phyloP scores from a whole-genome alignment of 1,140 invertebrate genomes.

The Geopemphigus sp. region DNA sequence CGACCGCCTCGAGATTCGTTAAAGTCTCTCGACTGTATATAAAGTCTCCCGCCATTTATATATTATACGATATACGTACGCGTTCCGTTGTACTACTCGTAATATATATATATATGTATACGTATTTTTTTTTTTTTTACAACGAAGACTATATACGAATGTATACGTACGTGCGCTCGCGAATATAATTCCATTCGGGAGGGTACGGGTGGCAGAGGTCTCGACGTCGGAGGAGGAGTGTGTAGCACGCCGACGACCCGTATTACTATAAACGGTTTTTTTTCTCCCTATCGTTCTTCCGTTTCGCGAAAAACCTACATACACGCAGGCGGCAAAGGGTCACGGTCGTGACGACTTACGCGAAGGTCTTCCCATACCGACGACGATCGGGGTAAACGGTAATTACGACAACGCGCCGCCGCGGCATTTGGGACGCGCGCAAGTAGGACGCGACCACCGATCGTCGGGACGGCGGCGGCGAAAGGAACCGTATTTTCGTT shows the following conservation, averaged over 20 bases:
- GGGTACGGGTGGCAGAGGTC: neutral
- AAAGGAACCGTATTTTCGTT: no score
- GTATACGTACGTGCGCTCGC: neutral
- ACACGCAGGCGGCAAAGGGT: slow-evolving; percentile 13
- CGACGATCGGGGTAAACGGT: slow-evolving; percentile 27
- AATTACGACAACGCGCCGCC: slow-evolving; percentile 35
- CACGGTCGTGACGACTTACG: slow-evolving; percentile 24
- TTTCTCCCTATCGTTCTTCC: slow-evolving; percentile 4
- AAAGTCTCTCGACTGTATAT: neutral
- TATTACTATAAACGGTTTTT: neutral
- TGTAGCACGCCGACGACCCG: neutral
- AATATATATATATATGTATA: no score
- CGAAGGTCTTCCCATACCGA: neutral
- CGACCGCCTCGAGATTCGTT: neutral
- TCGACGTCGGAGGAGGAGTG: neutral
- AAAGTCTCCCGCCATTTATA: no score
- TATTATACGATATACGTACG: no score
- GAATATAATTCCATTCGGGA: neutral
- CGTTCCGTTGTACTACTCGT: no score
- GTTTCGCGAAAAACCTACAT: slow-evolving; percentile 26
- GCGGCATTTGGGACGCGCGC: slow-evolving; percentile 29
- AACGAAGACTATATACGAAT: neutral
- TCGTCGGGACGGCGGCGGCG: no score
- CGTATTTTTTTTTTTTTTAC: no score
- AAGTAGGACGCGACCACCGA: slow-evolving; percentile 39